These are phyloP conservation scores for Cyanoramphus novaezelandiae DNA, from an alignment of 2,113 vertebrate genomes.

Conservation along the genomic window DNA sequence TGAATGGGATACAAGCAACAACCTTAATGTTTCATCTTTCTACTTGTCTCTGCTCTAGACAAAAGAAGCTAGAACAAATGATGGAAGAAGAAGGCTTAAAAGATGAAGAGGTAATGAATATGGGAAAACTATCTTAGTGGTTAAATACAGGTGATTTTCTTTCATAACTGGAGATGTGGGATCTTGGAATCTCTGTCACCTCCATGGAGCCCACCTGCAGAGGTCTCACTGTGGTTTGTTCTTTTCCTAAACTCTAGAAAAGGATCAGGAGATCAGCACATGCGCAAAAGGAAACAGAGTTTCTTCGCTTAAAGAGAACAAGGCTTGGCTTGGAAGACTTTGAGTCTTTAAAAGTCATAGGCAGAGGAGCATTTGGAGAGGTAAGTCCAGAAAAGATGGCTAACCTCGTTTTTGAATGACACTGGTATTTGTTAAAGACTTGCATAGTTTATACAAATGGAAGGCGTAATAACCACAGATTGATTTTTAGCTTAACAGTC, in stretches of 20 bases:
- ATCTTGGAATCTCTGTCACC: neutral
- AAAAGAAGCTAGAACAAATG: conserved; percentile 96
- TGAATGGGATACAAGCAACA: neutral
- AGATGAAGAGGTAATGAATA: conserved; percentile 90
- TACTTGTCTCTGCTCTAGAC: conserved; percentile 74
- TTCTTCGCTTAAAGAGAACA: conserved; percentile 85
- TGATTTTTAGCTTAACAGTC: neutral
- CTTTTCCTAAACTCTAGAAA: conserved; percentile 71
- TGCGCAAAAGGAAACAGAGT: conserved; percentile 84
- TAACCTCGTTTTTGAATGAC: rapidly evolving
- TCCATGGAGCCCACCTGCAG: neutral
- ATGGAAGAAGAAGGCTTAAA: conserved; percentile 98
- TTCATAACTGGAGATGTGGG: neutral
- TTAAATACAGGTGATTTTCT: neutral
- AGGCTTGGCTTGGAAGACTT: conserved; percentile 86
- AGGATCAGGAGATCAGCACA: conserved; percentile 81
- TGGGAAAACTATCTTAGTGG: neutral
- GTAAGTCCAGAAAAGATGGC: conserved; percentile 46
- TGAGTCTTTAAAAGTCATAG: conserved; percentile 87
- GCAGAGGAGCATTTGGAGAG: conserved; percentile 87
- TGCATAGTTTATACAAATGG: neutral
- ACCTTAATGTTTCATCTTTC: neutral
- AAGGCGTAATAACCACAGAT: neutral
- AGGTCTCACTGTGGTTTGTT: neutral
- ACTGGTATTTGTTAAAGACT: neutral